Evolutionary conservation across 1,140 invertebrate genomes (phyloP).

Genomic region (Araneus ventricosus): DNA sequence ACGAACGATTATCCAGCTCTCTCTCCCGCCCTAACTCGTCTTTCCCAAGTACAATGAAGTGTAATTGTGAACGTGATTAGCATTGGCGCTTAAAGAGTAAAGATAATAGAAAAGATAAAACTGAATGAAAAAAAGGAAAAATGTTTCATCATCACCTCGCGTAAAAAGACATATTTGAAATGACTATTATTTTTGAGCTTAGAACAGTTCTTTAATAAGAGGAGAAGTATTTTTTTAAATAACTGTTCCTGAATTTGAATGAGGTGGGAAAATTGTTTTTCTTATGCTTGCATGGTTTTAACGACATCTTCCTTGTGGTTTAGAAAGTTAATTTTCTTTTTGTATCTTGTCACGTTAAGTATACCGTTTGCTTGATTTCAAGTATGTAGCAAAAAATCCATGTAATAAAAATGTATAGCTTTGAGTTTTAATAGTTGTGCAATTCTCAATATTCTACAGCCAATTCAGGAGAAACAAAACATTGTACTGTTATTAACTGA

Average conservation of each 20-base stretch:
- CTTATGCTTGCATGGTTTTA: neutral
- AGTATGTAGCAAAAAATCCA: too few relatives aligned
- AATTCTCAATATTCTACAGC: too few relatives aligned
- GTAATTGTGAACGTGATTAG: constrained; percentile 47
- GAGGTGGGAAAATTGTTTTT: neutral
- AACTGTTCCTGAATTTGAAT: neutral
- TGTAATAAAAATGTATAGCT: too few relatives aligned
- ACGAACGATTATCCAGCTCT: constrained; percentile 17
- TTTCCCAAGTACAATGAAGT: constrained; percentile 6
- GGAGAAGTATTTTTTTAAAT: neutral
- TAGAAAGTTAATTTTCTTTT: too few relatives aligned
- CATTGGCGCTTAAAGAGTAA: neutral
- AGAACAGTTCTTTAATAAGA: neutral
- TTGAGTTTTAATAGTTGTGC: too few relatives aligned
- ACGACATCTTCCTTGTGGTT: too few relatives aligned
- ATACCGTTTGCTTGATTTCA: too few relatives aligned
- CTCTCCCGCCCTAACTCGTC: neutral
- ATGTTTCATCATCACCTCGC: neutral
- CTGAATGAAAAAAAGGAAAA: neutral
- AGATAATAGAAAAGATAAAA: neutral
- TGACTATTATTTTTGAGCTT: neutral
- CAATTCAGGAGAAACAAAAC: too few relatives aligned
- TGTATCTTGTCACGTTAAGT: too few relatives aligned
- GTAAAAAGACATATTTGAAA: neutral
- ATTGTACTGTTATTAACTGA: too few relatives aligned